These are phyloP conservation scores for Gymnarchus niloticus DNA, from an alignment of 2,113 vertebrate species.

Conservation along the genomic window DNA sequence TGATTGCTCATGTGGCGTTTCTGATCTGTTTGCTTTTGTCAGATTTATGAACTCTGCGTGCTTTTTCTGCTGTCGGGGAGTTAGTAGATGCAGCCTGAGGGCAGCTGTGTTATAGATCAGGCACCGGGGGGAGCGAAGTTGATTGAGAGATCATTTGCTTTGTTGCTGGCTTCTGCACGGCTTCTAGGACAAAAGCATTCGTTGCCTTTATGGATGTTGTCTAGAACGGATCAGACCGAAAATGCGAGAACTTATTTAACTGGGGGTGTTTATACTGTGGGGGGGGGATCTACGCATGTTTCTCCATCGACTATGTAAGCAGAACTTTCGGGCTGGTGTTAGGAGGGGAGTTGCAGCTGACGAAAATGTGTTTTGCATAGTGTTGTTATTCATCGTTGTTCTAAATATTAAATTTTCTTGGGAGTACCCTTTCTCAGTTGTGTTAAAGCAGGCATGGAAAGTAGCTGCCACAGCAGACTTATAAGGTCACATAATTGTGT, in stretches of 20 bases:
- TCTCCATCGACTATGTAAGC: not conserved
- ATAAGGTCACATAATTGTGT: too few species aligned
- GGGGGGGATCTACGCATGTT: not conserved
- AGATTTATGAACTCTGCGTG: not conserved
- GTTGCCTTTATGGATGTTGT: slow-evolving; percentile 22
- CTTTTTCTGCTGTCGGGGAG: not conserved
- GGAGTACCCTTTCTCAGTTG: too few species aligned
- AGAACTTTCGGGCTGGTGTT: not conserved
- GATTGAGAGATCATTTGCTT: slow-evolving; percentile 24
- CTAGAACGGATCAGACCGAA: not conserved
- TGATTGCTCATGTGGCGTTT: not conserved
- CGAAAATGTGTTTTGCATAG: not conserved
- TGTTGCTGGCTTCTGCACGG: slow-evolving; percentile 8
- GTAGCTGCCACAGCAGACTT: too few species aligned
- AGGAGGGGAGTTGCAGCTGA: not conserved
- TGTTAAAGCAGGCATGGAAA: too few species aligned
- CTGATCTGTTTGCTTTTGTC: not conserved
- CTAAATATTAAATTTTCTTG: too few species aligned
- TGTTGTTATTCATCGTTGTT: too few species aligned
- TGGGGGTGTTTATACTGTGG: not conserved
- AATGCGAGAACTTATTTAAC: slow-evolving; percentile 1
- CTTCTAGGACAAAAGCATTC: slow-evolving; percentile 30
- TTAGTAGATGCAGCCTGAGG: not conserved
- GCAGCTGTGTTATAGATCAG: not conserved
- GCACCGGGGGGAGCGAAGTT: not conserved